Evolutionary conservation across 2,797 vertebrate species (phyloP).

Genomic region (Gadopsis marmoratus): DNA sequence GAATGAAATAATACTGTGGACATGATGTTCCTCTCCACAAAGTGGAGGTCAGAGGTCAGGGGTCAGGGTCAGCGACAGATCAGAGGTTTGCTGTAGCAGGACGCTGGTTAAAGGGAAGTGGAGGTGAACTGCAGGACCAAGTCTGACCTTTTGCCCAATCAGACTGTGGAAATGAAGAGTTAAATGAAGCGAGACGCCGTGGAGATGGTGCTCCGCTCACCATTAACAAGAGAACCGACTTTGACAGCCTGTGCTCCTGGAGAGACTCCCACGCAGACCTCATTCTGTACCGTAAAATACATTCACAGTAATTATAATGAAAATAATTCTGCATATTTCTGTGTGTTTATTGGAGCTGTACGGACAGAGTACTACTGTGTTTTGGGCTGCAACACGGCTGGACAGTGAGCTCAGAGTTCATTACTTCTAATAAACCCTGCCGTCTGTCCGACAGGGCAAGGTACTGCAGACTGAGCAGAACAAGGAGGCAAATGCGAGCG

Average conservation of each 20-base stretch:
- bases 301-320: no score
- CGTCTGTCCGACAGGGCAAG: conserved; percentile 19
- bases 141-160: conserved; percentile 33
- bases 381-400: neutral
- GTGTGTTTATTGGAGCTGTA: neutral
- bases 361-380: neutral
- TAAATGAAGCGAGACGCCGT: conserved; percentile 28
- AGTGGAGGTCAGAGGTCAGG: conserved; percentile 44
- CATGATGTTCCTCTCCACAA: conserved; percentile 9
- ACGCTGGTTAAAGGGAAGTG: neutral
- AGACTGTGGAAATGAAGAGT: conserved; percentile 24
- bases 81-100: conserved; percentile 22
- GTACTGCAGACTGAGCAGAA: conserved; percentile 8
- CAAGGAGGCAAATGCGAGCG: conserved; percentile 12
- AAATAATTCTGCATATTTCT: neutral
- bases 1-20: conserved; percentile 6
- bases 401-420: conserved; percentile 12
- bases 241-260: conserved; percentile 3
- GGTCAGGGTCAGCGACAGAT: conserved; percentile 64
- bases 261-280: neutral
- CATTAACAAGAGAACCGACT: conserved; percentile 11
- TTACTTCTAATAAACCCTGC: conserved; percentile 27
- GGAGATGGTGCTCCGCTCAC: conserved; percentile 3
- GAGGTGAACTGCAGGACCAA: neutral
- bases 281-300: neutral